phyloP scores from a whole-genome alignment of 2,888 invertebrate genomes.

The Papilio gigon region DNA sequence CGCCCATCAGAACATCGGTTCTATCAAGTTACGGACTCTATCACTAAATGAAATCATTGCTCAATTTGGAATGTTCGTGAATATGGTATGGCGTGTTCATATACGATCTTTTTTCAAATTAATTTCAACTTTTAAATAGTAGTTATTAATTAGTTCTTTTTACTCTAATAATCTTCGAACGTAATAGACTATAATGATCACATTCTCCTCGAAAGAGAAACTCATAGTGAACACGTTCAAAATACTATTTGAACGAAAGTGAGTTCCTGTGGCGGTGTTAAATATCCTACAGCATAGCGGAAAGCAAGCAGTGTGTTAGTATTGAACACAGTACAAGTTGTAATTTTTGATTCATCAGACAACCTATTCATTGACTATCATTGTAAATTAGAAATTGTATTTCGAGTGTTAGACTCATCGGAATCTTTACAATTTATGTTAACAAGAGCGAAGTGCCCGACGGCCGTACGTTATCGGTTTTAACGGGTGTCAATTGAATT shows the following conservation, averaged over 20 bases:
- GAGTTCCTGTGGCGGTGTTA: constrained; percentile 9
- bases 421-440: constrained; percentile 48
- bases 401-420: constrained; percentile 23
- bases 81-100: neutral
- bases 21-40: no score
- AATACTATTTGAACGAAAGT: constrained; percentile 23
- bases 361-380: constrained; percentile 4
- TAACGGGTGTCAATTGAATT: constrained; percentile 75
- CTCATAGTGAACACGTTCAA: constrained; percentile 10
- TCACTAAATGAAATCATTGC: no score
- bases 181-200: neutral
- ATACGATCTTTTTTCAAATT: neutral
- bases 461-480: constrained; percentile 50
- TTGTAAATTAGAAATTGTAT: constrained; percentile 1
- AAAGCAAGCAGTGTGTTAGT: neutral
- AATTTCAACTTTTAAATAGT: neutral
- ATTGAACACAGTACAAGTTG: neutral
- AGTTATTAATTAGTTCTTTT: neutral
- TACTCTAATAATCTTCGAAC: neutral
- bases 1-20: no score
- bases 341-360: neutral
- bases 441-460: constrained; percentile 44
- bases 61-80: neutral
- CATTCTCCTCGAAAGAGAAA: constrained; percentile 19
- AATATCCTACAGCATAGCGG: neutral